A percentile compares a stretch with the other conserved stretches of the same genome.
phyloP scores from a whole-genome alignment of 2,113 vertebrate species.

The Scophthalmus maximus region DNA sequence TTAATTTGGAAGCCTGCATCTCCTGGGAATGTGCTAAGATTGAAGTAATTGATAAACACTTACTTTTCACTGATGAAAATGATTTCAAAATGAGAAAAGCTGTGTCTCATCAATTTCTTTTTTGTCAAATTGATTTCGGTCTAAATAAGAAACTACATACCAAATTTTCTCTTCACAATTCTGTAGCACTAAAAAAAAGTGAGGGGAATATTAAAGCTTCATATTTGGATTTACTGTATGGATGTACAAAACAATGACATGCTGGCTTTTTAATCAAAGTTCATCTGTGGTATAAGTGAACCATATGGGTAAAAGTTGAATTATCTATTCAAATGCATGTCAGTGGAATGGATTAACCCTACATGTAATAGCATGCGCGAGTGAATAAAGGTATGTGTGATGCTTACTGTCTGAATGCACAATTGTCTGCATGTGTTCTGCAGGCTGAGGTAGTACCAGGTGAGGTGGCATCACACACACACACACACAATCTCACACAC shows the following conservation, averaged over 20 bases:
- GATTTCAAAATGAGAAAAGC: too few species aligned
- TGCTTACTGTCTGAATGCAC: conserved; percentile 64
- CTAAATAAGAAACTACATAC: background rate
- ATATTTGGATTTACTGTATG: background rate
- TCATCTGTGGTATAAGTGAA: conserved; percentile 1
- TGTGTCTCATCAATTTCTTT: too few species aligned
- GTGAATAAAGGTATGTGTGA: conserved; percentile 54
- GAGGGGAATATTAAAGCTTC: too few species aligned
- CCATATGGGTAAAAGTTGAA: conserved; percentile 25
- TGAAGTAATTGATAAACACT: too few species aligned
- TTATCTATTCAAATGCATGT: conserved; percentile 54
- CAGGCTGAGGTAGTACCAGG: conserved; percentile 69
- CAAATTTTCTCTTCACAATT: background rate
- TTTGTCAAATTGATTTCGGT: too few species aligned
- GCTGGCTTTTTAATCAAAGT: conserved; percentile 1
- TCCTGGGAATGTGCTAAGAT: background rate
- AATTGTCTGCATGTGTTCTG: conserved; percentile 64
- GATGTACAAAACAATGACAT: conserved; percentile 12
- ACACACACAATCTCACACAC: conserved; percentile 40
- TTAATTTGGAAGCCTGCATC: background rate
- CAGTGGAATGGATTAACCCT: conserved; percentile 53
- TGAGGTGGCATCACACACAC: conserved; percentile 49
- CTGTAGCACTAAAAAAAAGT: background rate
- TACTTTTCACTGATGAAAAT: too few species aligned
- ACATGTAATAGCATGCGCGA: conserved; percentile 43